Conservation (phyloP, 1,140 invertebrate species). For the Brachionus rubens region DNA sequence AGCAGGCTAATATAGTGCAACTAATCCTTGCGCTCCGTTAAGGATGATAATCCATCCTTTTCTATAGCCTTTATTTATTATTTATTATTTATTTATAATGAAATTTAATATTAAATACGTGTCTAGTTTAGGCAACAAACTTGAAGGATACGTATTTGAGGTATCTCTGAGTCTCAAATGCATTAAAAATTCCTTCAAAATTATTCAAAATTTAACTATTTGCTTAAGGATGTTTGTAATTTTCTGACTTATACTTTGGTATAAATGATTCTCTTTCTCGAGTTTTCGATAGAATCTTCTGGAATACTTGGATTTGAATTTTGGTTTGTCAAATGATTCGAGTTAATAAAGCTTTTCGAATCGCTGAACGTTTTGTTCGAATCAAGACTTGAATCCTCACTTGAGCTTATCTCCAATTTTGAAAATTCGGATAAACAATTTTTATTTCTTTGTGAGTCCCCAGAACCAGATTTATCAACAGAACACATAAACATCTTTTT, state of each 20-base stretch:
- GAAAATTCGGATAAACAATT: not conserved
- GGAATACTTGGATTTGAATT: not conserved
- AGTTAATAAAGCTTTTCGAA: not conserved
- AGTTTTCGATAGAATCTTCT: not conserved
- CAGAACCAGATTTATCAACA: not conserved
- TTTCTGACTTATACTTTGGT: slow-evolving; percentile 36
- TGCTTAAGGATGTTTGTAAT: too few relatives aligned
- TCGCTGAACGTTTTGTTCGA: slow-evolving; percentile 3
- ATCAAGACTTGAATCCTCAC: slow-evolving; percentile 2
- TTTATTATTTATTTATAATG: too few relatives aligned
- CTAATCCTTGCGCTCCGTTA: too few relatives aligned
- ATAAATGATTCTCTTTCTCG: slow-evolving; percentile 15
- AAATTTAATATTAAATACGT: too few relatives aligned
- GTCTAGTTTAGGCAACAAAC: not conserved
- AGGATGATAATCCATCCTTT: too few relatives aligned
- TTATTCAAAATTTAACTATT: not conserved
- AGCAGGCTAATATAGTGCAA: too few relatives aligned
- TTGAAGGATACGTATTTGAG: not conserved
- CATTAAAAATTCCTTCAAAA: slow-evolving; percentile 18
- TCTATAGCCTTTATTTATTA: too few relatives aligned
- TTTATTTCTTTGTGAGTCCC: not conserved
- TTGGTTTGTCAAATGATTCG: not conserved
- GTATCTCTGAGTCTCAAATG: not conserved
- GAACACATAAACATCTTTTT: too few relatives aligned
- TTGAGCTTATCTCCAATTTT: not conserved